Conservation (phyloP, 2,888 invertebrate genomes). For the Calliopum simillimum region DNA sequence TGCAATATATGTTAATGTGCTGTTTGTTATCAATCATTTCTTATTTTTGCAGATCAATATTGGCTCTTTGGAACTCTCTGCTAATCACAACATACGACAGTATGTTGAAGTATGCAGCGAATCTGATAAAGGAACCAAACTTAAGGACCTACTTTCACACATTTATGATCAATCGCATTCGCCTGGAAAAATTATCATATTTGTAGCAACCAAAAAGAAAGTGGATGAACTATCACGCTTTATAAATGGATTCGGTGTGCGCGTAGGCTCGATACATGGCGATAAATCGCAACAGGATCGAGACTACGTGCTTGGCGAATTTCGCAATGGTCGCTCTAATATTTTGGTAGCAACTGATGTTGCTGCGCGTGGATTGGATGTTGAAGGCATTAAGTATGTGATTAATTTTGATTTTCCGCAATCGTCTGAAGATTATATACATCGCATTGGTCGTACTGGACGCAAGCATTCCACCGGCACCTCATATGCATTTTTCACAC, state of each 20-base stretch:
- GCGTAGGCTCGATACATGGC: slow-evolving; percentile 90
- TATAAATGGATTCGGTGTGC: slow-evolving; percentile 85
- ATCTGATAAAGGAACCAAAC: slow-evolving; percentile 75
- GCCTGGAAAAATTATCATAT: slow-evolving; percentile 89
- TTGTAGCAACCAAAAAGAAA: slow-evolving; percentile 96
- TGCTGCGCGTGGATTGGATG: slow-evolving; percentile 94
- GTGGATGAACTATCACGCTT: slow-evolving; percentile 87
- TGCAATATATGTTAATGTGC: neutral
- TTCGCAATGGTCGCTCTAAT: slow-evolving; percentile 84
- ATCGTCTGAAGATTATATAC: slow-evolving; percentile 94
- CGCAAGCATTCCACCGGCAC: slow-evolving; percentile 88
- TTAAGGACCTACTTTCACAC: slow-evolving; percentile 61
- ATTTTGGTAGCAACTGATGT: slow-evolving; percentile 97
- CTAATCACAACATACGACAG: slow-evolving; percentile 90
- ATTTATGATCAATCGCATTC: slow-evolving; percentile 84
- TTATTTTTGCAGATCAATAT: slow-evolving; percentile 79
- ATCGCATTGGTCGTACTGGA: slow-evolving; percentile 94
- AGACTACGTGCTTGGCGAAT: slow-evolving; percentile 90
- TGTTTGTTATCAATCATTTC: neutral
- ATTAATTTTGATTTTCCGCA: slow-evolving; percentile 96
- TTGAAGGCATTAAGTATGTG: slow-evolving; percentile 94
- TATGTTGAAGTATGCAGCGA: slow-evolving; percentile 84
- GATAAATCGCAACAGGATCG: slow-evolving; percentile 95
- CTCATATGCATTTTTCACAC: slow-evolving; percentile 94
- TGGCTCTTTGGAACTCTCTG: slow-evolving; percentile 82